Conservation (phyloP, 2,888 invertebrate genomes). For the Exocentrus adspersus region DNA sequence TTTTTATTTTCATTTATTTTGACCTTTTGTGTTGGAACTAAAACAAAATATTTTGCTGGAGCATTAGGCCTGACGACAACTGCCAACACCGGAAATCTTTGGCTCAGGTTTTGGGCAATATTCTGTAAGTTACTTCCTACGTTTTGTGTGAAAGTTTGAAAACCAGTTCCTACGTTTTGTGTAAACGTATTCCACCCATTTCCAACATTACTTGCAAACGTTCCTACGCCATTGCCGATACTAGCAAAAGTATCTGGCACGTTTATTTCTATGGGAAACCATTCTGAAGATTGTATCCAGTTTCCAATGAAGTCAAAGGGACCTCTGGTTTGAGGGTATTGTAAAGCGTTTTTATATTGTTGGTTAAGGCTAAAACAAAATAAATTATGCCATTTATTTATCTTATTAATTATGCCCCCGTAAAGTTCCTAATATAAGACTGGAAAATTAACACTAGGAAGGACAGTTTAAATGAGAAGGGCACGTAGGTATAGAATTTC, state of each 20-base stretch:
- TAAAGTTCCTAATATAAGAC: too few species aligned
- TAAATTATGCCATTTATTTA: not conserved
- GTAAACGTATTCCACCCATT: constrained; percentile 37
- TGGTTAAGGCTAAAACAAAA: constrained; percentile 17
- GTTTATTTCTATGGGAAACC: constrained; percentile 72
- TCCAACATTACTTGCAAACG: constrained; percentile 40
- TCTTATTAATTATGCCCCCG: too few species aligned
- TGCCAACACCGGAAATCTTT: constrained; percentile 43
- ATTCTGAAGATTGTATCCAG: constrained; percentile 67
- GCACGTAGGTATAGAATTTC: too few species aligned
- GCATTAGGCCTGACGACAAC: constrained; percentile 36
- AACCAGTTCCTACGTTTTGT: constrained; percentile 42
- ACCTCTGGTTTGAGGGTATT: constrained; percentile 40
- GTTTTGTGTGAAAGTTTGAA: constrained; percentile 44
- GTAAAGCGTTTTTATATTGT: constrained; percentile 13
- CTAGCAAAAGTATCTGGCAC: constrained; percentile 68
- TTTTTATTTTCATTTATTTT: constrained; percentile 24
- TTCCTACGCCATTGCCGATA: constrained; percentile 45
- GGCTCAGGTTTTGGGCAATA: constrained; percentile 39
- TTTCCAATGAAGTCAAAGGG: constrained; percentile 59
- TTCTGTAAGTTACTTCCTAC: constrained; percentile 45
- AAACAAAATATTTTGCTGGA: constrained; percentile 25
- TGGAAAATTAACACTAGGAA: too few species aligned
- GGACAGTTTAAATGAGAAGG: too few species aligned
- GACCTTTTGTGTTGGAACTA: constrained; percentile 37